Percentiles rank a stretch among this genome's conserved stretches.
phyloP scores from a whole-genome alignment of 1,140 invertebrate genomes.

The Scaptomyza pallida region DNA sequence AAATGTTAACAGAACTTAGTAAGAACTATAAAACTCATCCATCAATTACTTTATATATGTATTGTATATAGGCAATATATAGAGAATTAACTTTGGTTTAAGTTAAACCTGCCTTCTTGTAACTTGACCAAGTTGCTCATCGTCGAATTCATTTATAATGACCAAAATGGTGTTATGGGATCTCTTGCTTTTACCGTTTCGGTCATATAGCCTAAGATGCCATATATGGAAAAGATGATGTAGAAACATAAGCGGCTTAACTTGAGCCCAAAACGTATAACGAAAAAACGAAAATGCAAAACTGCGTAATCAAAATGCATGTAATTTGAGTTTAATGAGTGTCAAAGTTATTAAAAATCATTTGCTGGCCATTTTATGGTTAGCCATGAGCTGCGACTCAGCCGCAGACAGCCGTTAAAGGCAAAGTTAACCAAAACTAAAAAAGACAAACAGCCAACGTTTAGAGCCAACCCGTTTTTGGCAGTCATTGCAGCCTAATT shows the following conservation, averaged over 20 bases:
- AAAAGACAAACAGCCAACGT: too few relatives aligned
- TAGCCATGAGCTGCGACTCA: constrained; percentile 28
- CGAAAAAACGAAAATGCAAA: constrained; percentile 51
- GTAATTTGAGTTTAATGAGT: constrained; percentile 82
- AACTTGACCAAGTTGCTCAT: too few relatives aligned
- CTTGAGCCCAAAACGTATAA: constrained; percentile 62
- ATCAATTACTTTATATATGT: too few relatives aligned
- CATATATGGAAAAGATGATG: constrained; percentile 41
- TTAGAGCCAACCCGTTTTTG: constrained; percentile 65
- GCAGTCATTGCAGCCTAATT: constrained; percentile 71
- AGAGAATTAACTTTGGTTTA: too few relatives aligned
- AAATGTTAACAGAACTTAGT: too few relatives aligned
- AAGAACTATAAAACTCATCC: too few relatives aligned
- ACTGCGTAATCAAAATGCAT: constrained; percentile 80
- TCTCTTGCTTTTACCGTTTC: constrained; percentile 39
- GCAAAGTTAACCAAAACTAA: constrained; percentile 51
- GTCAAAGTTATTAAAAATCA: constrained; percentile 82
- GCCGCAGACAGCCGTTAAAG: constrained; percentile 57
- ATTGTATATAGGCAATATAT: too few relatives aligned
- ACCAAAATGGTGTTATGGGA: constrained; percentile 40
- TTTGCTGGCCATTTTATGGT: constrained; percentile 59
- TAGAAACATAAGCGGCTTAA: constrained; percentile 72
- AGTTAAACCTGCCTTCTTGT: too few relatives aligned
- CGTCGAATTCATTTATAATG: constrained; percentile 41
- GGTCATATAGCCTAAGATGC: constrained; percentile 13